These are phyloP conservation scores for Noctua janthina DNA, from an alignment of 2,888 invertebrate species.

Conservation along the genomic window DNA sequence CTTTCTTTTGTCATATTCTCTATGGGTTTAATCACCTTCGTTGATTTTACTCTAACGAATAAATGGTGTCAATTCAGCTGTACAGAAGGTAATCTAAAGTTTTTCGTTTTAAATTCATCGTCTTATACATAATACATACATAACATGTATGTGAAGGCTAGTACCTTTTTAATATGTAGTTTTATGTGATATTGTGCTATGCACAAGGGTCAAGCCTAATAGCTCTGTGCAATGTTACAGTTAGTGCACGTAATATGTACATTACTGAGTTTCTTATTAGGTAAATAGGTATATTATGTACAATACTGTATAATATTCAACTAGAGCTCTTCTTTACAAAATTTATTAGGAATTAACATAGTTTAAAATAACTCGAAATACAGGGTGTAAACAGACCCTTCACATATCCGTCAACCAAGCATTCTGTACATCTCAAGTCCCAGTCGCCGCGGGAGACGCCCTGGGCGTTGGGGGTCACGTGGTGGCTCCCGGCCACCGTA, in stretches of 20 bases:
- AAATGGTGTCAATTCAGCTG: constrained; percentile 16
- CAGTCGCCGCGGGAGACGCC: too few species aligned
- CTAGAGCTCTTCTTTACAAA: constrained; percentile 31
- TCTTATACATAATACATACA: constrained; percentile 37
- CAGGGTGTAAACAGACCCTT: too few species aligned
- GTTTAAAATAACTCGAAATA: constrained; percentile 9
- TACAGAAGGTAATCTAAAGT: constrained; percentile 3
- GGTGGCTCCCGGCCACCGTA: too few species aligned
- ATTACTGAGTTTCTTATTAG: constrained; percentile 24
- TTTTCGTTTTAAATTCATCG: constrained; percentile 50
- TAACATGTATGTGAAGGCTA: constrained; percentile 18
- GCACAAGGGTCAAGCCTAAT: constrained; percentile 49
- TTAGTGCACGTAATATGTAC: constrained; percentile 53
- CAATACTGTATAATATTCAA: constrained; percentile 32
- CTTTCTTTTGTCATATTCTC: constrained; percentile 21
- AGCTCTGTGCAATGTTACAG: constrained; percentile 36
- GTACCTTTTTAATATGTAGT: constrained; percentile 22
- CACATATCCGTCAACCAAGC: too few species aligned
- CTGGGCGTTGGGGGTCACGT: too few species aligned
- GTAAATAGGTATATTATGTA: constrained; percentile 36
- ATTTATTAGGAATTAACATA: constrained; percentile 1
- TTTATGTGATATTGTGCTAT: constrained; percentile 54
- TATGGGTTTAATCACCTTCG: constrained; percentile 5
- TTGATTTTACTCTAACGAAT: constrained; percentile 14
- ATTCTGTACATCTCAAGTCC: too few species aligned